Evolutionary conservation across 2,797 vertebrate species (phyloP).

Genomic region (Catharus ustulatus): DNA sequence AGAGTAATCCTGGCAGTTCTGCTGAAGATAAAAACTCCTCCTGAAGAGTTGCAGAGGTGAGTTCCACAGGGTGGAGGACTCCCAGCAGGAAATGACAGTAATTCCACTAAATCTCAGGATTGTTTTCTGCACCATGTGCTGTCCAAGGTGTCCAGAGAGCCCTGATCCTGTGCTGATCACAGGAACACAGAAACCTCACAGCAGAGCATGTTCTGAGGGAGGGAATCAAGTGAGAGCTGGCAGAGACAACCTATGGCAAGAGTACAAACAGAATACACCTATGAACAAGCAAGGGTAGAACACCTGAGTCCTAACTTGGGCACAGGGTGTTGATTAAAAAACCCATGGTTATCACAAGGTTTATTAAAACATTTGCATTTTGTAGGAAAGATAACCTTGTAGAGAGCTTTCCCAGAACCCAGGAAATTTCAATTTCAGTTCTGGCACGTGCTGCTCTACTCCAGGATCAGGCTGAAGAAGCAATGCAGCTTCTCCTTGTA

Average conservation of each 20-base stretch:
- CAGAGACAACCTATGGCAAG: not conserved
- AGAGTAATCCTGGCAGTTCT: not conserved
- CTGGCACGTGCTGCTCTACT: not conserved
- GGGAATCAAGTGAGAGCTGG: not conserved
- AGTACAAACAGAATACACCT: no score
- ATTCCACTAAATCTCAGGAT: not conserved
- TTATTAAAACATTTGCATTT: not conserved
- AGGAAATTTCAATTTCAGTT: not conserved
- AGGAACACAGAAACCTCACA: not conserved
- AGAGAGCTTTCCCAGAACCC: not conserved
- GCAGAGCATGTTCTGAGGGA: not conserved
- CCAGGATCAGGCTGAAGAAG: not conserved
- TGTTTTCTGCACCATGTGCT: not conserved
- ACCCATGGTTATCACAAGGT: not conserved
- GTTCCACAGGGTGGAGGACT: not conserved
- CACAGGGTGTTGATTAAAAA: not conserved
- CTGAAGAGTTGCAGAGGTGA: not conserved
- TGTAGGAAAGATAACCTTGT: not conserved
- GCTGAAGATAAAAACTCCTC: not conserved
- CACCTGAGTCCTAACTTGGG: fast-evolving
- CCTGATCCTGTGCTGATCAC: not conserved
- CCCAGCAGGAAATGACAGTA: not conserved
- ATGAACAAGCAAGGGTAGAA: not conserved
- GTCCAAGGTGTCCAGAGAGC: not conserved
- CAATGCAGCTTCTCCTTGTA: not conserved